Percentiles rank a stretch among this genome's conserved stretches.
Evolutionary conservation across 2,113 vertebrate species (phyloP).

Genomic region (Apteryx mantelli): DNA sequence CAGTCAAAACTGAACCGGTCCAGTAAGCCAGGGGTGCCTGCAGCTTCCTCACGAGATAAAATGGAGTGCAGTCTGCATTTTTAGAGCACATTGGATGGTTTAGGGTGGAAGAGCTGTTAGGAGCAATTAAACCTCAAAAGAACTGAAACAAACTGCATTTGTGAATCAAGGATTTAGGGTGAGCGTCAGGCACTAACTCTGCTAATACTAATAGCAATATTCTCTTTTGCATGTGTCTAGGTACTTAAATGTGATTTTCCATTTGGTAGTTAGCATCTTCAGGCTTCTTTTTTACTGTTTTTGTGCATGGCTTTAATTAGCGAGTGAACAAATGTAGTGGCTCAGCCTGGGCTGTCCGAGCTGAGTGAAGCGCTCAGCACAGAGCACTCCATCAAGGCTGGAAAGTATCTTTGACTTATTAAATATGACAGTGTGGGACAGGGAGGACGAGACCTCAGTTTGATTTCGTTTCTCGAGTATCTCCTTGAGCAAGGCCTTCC

Average conservation of each 20-base stretch:
- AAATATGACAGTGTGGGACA: rapidly evolving
- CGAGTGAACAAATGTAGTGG: background rate
- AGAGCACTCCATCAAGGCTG: background rate
- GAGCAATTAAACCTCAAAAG: background rate
- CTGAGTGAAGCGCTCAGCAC: background rate
- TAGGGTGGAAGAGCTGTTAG: background rate
- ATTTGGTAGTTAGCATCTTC: background rate
- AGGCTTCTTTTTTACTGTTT: rapidly evolving
- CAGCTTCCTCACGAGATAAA: background rate
- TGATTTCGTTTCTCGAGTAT: background rate
- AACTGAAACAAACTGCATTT: background rate
- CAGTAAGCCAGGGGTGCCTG: background rate
- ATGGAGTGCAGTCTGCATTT: rapidly evolving
- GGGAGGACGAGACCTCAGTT: background rate
- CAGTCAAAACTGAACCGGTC: background rate
- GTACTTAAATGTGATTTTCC: background rate
- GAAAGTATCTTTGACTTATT: background rate
- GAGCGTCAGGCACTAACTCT: background rate
- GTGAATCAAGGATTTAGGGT: background rate
- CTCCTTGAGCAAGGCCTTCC: rapidly evolving
- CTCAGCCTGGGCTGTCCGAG: background rate
- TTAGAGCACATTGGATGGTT: background rate
- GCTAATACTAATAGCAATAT: background rate
- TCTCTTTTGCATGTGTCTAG: rapidly evolving
- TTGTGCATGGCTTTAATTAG: rapidly evolving